Evolutionary conservation across 2,797 vertebrate genomes (phyloP).

Genomic region (Dryobates pubescens): DNA sequence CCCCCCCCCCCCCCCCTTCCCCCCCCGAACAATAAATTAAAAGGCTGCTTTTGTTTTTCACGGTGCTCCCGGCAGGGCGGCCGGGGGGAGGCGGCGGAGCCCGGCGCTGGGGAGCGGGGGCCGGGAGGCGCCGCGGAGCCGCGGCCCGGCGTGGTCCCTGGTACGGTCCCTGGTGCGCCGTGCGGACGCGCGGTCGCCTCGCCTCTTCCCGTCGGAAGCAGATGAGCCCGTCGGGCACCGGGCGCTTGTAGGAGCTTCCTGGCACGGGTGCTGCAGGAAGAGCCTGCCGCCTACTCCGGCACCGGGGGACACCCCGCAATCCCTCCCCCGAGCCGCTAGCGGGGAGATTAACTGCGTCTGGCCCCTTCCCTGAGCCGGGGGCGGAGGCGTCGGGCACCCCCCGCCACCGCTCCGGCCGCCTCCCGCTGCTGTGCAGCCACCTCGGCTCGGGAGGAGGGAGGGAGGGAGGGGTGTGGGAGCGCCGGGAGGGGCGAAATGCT

Average conservation of each 20-base stretch:
- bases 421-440: background rate
- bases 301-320: background rate
- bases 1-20: background rate
- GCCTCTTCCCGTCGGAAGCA: constrained; percentile 8
- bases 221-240: background rate
- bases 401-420: background rate
- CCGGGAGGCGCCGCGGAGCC: constrained; percentile 49
- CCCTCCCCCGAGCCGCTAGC: background rate
- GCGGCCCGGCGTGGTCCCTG: background rate
- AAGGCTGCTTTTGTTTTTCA: constrained; percentile 79
- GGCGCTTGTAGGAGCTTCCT: background rate
- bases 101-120: constrained; percentile 39
- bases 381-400: background rate
- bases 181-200: background rate
- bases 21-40: constrained; percentile 72
- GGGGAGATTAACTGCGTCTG: constrained; percentile 12
- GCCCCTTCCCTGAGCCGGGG: background rate
- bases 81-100: constrained; percentile 35
- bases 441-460: background rate
- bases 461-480: background rate
- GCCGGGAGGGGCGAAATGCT: background rate
- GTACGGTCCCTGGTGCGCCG: background rate
- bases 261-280: background rate
- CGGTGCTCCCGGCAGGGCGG: constrained; percentile 65
- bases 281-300: background rate